Conservation (phyloP, 1,140 invertebrate genomes). For the Paramacrobiotus metropolitanus region DNA sequence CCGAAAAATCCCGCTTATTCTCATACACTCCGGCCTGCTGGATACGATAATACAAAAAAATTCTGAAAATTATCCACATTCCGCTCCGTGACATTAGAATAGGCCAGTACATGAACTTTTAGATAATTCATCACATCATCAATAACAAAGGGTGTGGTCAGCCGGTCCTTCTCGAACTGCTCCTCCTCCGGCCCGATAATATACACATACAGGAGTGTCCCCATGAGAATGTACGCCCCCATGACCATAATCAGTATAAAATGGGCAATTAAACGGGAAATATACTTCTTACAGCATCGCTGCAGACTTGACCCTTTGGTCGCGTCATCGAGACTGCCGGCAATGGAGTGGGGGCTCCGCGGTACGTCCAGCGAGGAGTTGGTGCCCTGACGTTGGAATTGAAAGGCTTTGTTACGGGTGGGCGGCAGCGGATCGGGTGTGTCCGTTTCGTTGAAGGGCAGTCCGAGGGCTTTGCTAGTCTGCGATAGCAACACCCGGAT, state of each 20-base stretch:
- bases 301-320: neutral
- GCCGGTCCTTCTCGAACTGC: neutral
- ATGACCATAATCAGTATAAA: neutral
- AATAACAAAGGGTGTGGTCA: neutral
- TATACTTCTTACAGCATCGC: neutral
- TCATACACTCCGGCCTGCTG: neutral
- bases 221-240: neutral
- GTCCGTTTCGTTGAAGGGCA: neutral
- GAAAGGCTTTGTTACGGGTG: neutral
- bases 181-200: constrained; percentile 4
- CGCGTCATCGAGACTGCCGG: neutral
- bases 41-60: neutral
- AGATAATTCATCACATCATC: neutral
- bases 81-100: neutral
- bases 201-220: neutral
- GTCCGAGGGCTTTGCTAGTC: neutral
- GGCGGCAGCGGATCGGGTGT: neutral
- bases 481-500: neutral
- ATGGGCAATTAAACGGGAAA: neutral
- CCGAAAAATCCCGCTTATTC: neutral
- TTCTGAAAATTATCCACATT: neutral
- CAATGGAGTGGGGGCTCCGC: neutral
- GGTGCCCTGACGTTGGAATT: neutral
- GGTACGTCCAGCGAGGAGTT: neutral
- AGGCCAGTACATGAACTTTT: neutral